Evolutionary conservation across 2,888 invertebrate species (phyloP), one percentile per base, ranked within the genome.

Genomic region (Leptura quadrifasciata): DNA sequence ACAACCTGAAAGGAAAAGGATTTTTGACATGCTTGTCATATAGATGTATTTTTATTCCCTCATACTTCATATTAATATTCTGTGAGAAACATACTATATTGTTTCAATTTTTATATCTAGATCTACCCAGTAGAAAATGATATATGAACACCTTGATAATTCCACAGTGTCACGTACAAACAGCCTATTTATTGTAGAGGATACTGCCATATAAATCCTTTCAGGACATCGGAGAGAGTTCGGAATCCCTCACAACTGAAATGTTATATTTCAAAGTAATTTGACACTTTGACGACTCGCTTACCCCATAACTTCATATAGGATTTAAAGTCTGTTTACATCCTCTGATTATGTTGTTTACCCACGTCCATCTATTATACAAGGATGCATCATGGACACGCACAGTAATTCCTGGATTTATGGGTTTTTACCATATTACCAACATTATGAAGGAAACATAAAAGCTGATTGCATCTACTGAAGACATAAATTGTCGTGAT

Each of bases 271-370:
- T 77, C 75, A 77, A 69, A 69, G 76, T 76, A 76, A 79, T 77
- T 73, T 75, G 76, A 75, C 76, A 76, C 76, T 76, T 74, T 73
- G 75, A 68, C 73, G 75, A 76, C 68, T 76, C 74, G 31, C 69
- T 60, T 79, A 76, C 76, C 57, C 75, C 69, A 72, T 79, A 75
- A 79, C 76, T 76, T 79, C 74, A 76, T 76, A 73, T 60, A 67
- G 76, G 76, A 73, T 76, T 72, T 68, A 71, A 74, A 79, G 73
- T 61, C 71, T 71, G 61, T 75, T 75, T 75, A 70, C 63, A 71
- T 75, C 60, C 72, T 72, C 76, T 76, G 76, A 79, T 79, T 76
- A 79, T 72, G 75, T 75, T 79, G 79, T 79, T 79, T 79, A 77
- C 75, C 75, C 76, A 75, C 69, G 79, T 77, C 73, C 70, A 57